Evolutionary conservation across 2,888 invertebrate genomes (phyloP), one percentile per base, ranked within the genome.

Genomic region (Polydrusus tereticollis): DNA sequence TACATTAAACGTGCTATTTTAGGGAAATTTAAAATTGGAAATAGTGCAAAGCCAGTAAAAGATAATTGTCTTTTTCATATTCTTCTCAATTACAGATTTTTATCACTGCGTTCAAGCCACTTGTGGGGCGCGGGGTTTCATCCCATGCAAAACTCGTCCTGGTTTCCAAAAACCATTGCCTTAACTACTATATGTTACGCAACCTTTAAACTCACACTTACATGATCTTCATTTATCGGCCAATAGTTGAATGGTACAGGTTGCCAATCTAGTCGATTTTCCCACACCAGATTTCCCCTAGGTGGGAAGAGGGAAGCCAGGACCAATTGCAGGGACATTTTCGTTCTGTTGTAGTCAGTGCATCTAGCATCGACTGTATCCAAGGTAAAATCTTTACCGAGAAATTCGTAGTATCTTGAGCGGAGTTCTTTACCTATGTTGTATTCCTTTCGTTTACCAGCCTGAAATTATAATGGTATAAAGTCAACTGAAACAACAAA

Each of bases 301-400:
- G 92, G 91, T 57, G 90, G 90, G 85, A 89, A 93, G 66, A 94
- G 82, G 10, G 91, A 92, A 18, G 93, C 91, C 72, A 93, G 84
- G 52, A 92, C 88, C 21, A 90, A 86, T 77, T 90, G 87, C 55
- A 92, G 89, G 59, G 92, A 91, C 90, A 92, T 92, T 82, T 92
- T 88, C 1, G 94, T 91, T 63, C 94, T 87, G 79, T 91, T 88
- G 20, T 91, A 89, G 74, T 91, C 90, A 0, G 93, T 93, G 66
- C 90, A 90, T 81, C 91, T 88, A 1, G 93, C 88, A 81, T 89
- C 87, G 59, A 93, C 75, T 21, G 77, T 79, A 68, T 89, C 87
- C 12, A 89, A 87, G 72, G 85, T 85, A 81, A 90, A 92, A 55
- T 85, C 83, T 12, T 64, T 60, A 12, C 89, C 89, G 60, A 93